Evolutionary conservation across 2,113 vertebrate genomes (phyloP), one percentile per base, ranked within the genome.

Genomic region (Typhlomys cinereus): DNA sequence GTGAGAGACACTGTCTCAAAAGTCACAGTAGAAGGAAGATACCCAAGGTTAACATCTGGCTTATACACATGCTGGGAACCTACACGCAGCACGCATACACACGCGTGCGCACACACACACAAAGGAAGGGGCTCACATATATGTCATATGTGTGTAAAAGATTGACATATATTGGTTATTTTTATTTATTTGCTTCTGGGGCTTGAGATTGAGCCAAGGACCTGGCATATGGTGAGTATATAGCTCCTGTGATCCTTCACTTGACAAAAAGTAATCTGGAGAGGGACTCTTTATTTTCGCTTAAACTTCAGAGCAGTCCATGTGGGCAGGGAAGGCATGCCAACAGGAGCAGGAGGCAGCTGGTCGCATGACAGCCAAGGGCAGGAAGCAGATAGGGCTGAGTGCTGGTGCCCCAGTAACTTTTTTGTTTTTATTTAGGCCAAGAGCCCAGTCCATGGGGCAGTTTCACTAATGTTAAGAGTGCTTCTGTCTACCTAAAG

Each of bases 201-300:
- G 7, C 9, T 39, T 36, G 29, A 1, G 1, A 13, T 41, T 8
- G 18, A 81, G n/a, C 36, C 13, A 6, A 17, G 5, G 13, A 14
- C 29, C 6, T 36, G 11, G 25, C 5, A 9, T 13, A 4, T 50
- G 1, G 0, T 71, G 39, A 41, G 12, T 9, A 1, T 36, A 10
- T 59, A 79, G 13, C 29, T 36, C 14, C 52, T 59, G 13, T 21
- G 39, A 25, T 59, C 23, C n/a, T 39, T 27, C 39, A 57, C 39
- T 8, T 79, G n/a, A 4, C 23, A 79, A 57, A n/a, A 79, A 79
- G 50, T 57, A 39, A 59, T 9, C 15, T 59, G 57, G 18, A 7
- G n/a, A 78, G 13, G n/a, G 57, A 34, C 8, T n/a, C 52, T 54
- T 36, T 36, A 36, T 34, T 21, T 76, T 76, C 34, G 5, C 12